phyloP scores from a whole-genome alignment of 2,888 invertebrate genomes.

The Calephelis perditalis region DNA sequence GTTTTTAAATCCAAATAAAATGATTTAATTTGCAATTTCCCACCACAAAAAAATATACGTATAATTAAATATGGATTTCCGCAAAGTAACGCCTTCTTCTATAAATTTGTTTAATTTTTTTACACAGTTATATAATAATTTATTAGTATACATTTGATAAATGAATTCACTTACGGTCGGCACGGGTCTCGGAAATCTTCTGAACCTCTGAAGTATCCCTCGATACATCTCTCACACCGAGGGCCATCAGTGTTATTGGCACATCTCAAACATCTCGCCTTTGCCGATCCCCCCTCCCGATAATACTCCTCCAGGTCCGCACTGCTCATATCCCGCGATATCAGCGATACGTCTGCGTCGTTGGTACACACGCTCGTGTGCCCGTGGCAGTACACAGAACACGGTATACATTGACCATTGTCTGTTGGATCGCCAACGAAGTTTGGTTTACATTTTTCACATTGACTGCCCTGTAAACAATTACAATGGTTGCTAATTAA shows the following conservation, averaged over 20 bases:
- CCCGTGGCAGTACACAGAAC: constrained; percentile 92
- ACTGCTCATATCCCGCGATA: constrained; percentile 65
- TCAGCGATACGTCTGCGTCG: constrained; percentile 67
- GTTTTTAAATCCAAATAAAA: too few relatives aligned
- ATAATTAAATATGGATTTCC: too few relatives aligned
- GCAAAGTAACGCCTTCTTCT: too few relatives aligned
- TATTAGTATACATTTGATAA: neutral
- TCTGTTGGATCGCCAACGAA: constrained; percentile 95
- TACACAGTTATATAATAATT: too few relatives aligned
- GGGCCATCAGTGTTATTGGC: constrained; percentile 89
- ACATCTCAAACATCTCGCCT: constrained; percentile 91
- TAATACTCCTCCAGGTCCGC: constrained; percentile 80
- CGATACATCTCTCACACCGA: constrained; percentile 88
- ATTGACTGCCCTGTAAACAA: constrained; percentile 85
- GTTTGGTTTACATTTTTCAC: constrained; percentile 92
- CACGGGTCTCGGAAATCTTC: constrained; percentile 88
- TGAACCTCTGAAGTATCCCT: constrained; percentile 86
- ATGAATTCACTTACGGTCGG: constrained; percentile 76
- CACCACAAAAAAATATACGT: too few relatives aligned
- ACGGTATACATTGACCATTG: constrained; percentile 91
- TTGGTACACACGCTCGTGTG: constrained; percentile 90
- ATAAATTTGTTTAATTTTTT: too few relatives aligned
- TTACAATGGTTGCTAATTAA: neutral
- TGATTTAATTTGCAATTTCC: too few relatives aligned
- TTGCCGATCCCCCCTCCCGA: constrained; percentile 74